Percentiles rank a stretch among this genome's conserved stretches.
Conservation (phyloP, 2,888 invertebrate genomes). For the Agrenia bidenticulata region DNA sequence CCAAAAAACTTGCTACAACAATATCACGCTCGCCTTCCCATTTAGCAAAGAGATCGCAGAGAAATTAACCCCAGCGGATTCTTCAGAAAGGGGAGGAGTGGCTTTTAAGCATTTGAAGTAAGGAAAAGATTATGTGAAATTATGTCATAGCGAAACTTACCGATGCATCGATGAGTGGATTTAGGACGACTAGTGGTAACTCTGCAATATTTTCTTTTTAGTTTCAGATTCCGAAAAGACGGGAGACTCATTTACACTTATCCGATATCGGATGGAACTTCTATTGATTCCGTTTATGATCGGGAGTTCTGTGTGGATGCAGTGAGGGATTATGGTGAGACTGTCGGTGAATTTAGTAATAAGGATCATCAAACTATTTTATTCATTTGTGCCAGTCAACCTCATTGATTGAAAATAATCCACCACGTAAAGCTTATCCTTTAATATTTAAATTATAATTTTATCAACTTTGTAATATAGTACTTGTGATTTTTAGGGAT, state of each 20-base stretch:
- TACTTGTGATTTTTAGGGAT: no score
- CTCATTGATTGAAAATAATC: no score
- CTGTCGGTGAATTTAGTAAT: conserved; percentile 21
- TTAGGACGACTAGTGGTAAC: no score
- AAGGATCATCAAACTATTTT: conserved; percentile 40
- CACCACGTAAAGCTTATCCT: no score
- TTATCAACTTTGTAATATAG: no score
- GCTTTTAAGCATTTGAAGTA: conserved; percentile 37
- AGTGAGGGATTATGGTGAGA: conserved; percentile 35
- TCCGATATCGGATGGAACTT: conserved; percentile 29
- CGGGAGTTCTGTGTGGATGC: conserved; percentile 39
- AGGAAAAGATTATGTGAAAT: no score
- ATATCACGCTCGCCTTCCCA: conserved; percentile 40
- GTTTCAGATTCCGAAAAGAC: conserved; percentile 37
- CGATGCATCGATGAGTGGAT: no score
- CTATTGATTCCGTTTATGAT: conserved; percentile 32
- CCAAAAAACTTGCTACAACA: conserved; percentile 31
- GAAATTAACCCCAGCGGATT: conserved; percentile 28
- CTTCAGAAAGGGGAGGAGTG: conserved; percentile 19
- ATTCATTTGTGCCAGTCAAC: conserved; percentile 43
- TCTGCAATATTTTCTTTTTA: conserved; percentile 13
- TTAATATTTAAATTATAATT: no score
- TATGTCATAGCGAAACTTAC: no score
- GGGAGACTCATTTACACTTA: conserved; percentile 37
- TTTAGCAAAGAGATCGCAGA: conserved; percentile 34